Percentiles rank a stretch among this genome's conserved stretches.
Evolutionary conservation across 2,888 invertebrate species (phyloP).

Genomic region (Frankliniella fusca): DNA sequence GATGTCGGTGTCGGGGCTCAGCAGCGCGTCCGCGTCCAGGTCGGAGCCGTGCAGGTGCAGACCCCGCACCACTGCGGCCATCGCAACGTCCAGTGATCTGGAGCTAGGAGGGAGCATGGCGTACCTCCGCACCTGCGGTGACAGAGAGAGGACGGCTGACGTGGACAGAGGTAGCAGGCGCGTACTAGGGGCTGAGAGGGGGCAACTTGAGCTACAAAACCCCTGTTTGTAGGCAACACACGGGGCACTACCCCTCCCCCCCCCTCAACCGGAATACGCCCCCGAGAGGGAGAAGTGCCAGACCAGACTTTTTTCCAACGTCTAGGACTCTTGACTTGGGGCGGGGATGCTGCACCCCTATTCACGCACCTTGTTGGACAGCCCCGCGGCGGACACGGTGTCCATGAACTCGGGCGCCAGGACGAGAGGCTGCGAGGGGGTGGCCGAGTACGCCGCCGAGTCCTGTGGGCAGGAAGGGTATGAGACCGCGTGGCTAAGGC

Average conservation of each 20-base stretch:
- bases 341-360: no score
- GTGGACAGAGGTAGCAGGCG: no score
- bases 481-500: not conserved
- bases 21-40: not conserved
- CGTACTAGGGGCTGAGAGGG: no score
- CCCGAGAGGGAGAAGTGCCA: no score
- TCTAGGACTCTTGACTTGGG: no score
- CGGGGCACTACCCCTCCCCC: no score
- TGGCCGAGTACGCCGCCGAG: not conserved
- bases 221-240: no score
- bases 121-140: not conserved
- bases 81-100: not conserved
- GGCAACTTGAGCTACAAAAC: no score
- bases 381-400: not conserved
- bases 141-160: not conserved
- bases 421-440: not conserved
- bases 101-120: not conserved
- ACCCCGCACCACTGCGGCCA: not conserved
- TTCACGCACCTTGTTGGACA: slow-evolving; percentile 4
- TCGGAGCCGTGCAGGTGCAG: not conserved
- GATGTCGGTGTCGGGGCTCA: not conserved
- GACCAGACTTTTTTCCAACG: no score
- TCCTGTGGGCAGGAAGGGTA: not conserved
- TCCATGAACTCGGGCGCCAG: slow-evolving; percentile 11
- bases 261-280: no score